Evolutionary conservation across 2,797 vertebrate species (phyloP), one percentile per base, ranked within the genome.

Genomic region (Coilia nasus): DNA sequence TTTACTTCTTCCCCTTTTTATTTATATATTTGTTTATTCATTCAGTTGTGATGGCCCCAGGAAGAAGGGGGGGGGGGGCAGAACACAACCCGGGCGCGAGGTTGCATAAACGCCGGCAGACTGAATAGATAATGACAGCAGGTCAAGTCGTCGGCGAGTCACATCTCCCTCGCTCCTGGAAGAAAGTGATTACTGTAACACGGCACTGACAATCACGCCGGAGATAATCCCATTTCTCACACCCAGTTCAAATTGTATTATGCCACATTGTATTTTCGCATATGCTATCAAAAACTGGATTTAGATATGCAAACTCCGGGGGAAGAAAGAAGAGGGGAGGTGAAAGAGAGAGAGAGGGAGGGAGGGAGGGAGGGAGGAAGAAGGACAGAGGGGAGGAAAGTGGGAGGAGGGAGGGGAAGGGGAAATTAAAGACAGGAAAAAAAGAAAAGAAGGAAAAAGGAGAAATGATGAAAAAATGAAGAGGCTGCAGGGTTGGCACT

Each of bases 111-210:
- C 89, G 88, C 83, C 87, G 90, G 92, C 83, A 46, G 90, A 88
- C 89, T 3, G 91, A 91, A 92, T 85, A 82, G 91, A 93, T 93
- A 89, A 91, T 89, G 92, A 93, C 92, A 88, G 89, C 91, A 0
- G 93, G 93, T 93, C 93, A 93, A 92, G 89, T 89, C 89, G 91
- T 64, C 91, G 92, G 90, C 90, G 92, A 93, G 91, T 91, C 91
- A 91, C 87, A 83, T 89, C 54, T 62, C 88, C 81, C 85, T 41
- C 44, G 84, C 90, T 89, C 86, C 85, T 84, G 88, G 91, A 91
- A 86, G 90, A 90, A 90, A 90, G 90, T 89, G 91, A 94, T 94
- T 92, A 93, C 91, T 75, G 90, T 88, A 92, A 94, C 91, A 91
- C 89, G 15, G 81, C 87, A 81, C 90, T 21, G 92, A 92, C 92